Base-by-base conservation (phyloP, 2,797 vertebrate genomes). In the Urocyon cinereoargenteus region DNA sequence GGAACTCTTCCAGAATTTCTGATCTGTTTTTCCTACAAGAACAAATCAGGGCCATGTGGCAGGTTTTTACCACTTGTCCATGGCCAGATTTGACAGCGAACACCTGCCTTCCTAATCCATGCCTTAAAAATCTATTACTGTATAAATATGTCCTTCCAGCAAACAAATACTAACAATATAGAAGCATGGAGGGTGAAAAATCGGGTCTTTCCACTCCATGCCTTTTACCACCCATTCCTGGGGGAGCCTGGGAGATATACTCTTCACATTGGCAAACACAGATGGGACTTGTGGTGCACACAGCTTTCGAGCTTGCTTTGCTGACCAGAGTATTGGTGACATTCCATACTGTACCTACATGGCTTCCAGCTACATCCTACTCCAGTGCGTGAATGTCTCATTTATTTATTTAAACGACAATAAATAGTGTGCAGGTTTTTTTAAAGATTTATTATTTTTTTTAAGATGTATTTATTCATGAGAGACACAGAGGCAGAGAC, bases 31-130 rank as follows among this genome's bases (percentile, higher is more conserved):
- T 94, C 55, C 53, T 85, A 59, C 36, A 66, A 73, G 49, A 93
- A 62, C 70, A 84, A 70, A 90, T 75, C 0, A 19, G 70, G 49
- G 31, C 86, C 26, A 4, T 13, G 51, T 31, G 59, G 91, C 14
- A 90, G 34, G 28, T 87, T 93, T 97, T 97, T 90, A 91, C 75
- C 31, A 16, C 82, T 96, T 88, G 64, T 92, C 51, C 40, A 3
- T 91, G 75, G 78, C 82, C 28, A 3, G 62, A 31, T 96, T 92
- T 96, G 90, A 94, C 61, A 90, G 51, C 34, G 82, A 90, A 78
- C 82, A 82, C 72, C 87, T 87, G 72, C 84, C 51, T 93, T 95
- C 66, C 53, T 93, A 89, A 95, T 96, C 62, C 75, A 36, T 49
- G 57, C 68, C 81, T 88, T 90, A 68, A 83, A 66, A 90, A 16